Evolutionary conservation across 2,797 vertebrate genomes (phyloP), one percentile per base, ranked within the genome.

Genomic region (Uromys caudimaculatus): DNA sequence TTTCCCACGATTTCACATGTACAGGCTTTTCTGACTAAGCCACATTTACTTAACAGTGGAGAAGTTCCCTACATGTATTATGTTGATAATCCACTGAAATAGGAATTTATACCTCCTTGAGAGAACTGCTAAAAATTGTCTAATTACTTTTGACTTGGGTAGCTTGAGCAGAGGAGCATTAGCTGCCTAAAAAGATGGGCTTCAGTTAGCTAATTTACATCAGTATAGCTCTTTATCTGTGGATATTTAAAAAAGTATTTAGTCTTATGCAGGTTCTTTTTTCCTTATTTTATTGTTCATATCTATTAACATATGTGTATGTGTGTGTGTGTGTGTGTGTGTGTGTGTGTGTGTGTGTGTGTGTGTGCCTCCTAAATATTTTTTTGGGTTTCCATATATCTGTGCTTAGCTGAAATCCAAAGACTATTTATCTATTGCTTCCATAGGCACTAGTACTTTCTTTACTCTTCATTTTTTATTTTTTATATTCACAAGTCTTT

Each of bases 141-240:
- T 58, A 3, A 8, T 64, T 81, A 9, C 35, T 11, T 3, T 47
- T 13, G n/a, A 24, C 23, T 32, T n/a, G 16, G 0, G 5, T 38
- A 10, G 23, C 47, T 67, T 82, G 14, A 62, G 32, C 9, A 38
- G 11, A 75, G n/a, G 12, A 64, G 35, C 6, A 62, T 2, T 58
- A 64, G 1, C 1, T 0, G 6, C 41, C 47, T 16, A 10, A 3
- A 71, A 69, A 1, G 2, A 3, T 9, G 32, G 78, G 32, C 0
- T 29, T 23, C 21, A 11, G 44, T 73, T 24, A 90, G 7, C 2
- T 52, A 10, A 47, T 7, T 83, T 44, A 52, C 3, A 27, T 35
- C 7, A 58, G 11, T 14, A 19, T 1, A 54, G 11, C 0, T 27
- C 4, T 76, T 6, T 38, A 14, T 4, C 23, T 52, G 5, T 62